phyloP scores from a whole-genome alignment of 2,113 vertebrate species.

The Oostethus manadensis region DNA sequence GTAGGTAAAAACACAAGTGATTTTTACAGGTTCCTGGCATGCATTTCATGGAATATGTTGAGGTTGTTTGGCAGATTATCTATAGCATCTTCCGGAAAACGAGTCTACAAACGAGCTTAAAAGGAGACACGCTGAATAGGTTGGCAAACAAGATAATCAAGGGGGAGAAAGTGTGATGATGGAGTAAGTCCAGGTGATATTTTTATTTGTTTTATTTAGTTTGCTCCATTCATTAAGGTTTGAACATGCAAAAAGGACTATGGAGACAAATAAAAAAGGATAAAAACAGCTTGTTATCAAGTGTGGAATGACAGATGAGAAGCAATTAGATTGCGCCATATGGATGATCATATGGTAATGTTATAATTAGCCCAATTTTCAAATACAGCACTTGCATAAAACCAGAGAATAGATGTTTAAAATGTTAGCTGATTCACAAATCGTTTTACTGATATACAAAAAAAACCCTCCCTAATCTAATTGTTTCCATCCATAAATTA shows the following conservation, averaged over 20 bases:
- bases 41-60: background rate
- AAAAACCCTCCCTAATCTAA: constrained; percentile 8
- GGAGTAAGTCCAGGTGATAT: constrained; percentile 50
- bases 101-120: constrained; percentile 34
- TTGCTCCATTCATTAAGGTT: constrained; percentile 30
- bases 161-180: constrained; percentile 25
- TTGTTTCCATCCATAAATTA: constrained; percentile 8
- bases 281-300: constrained; percentile 51
- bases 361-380: constrained; percentile 65
- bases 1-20: constrained; percentile 33
- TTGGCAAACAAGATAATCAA: constrained; percentile 34
- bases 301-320: constrained; percentile 54
- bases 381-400: constrained; percentile 52
- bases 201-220: constrained; percentile 42
- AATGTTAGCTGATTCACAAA: constrained; percentile 33
- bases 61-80: constrained; percentile 32
- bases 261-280: constrained; percentile 34
- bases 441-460: constrained; percentile 9
- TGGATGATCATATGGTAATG: constrained; percentile 69
- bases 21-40: constrained; percentile 42
- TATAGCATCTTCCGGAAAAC: constrained; percentile 30
- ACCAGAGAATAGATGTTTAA: constrained; percentile 16
- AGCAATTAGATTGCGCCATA: constrained; percentile 67
- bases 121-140: constrained; percentile 32
- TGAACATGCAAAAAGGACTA: constrained; percentile 28